phyloP scores from a whole-genome alignment of 2,888 invertebrate genomes.

The Oxycera nigricornis region DNA sequence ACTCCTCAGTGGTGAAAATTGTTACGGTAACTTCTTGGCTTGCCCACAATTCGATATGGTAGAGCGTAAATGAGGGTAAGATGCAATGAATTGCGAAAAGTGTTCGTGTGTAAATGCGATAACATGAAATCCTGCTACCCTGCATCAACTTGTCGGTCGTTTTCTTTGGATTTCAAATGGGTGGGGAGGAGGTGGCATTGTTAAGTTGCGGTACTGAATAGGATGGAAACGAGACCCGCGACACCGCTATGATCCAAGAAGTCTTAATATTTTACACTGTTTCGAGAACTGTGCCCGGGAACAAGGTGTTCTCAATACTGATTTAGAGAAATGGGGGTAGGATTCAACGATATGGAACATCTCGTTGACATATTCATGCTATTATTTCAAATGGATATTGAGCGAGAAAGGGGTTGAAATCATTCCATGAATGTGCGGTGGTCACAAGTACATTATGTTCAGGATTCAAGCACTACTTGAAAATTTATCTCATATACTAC shows the following conservation, averaged over 20 bases:
- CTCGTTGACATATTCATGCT: conserved; percentile 2
- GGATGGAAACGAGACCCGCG: not conserved
- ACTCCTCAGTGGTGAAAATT: not conserved
- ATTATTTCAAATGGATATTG: not conserved
- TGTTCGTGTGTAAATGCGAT: conserved; percentile 53
- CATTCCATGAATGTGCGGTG: not conserved
- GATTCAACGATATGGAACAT: not conserved
- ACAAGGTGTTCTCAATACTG: conserved; percentile 6
- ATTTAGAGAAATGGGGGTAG: not conserved
- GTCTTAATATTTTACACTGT: not conserved
- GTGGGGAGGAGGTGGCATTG: not conserved
- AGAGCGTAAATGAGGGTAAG: conserved; percentile 19
- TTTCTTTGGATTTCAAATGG: too few species aligned
- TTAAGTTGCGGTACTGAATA: not conserved
- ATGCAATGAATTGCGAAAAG: conserved; percentile 42
- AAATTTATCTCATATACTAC: not conserved
- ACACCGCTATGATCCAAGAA: not conserved
- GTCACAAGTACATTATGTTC: not conserved
- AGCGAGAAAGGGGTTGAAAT: not conserved
- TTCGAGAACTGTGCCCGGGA: not conserved
- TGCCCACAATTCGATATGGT: conserved; percentile 1
- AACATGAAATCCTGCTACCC: conserved; percentile 56
- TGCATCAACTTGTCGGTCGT: too few species aligned
- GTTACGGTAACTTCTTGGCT: not conserved
- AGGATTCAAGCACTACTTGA: not conserved